A percentile compares a stretch with the other conserved stretches of the same genome.
phyloP scores from a whole-genome alignment of 2,797 vertebrate species.

The Alca torda region DNA sequence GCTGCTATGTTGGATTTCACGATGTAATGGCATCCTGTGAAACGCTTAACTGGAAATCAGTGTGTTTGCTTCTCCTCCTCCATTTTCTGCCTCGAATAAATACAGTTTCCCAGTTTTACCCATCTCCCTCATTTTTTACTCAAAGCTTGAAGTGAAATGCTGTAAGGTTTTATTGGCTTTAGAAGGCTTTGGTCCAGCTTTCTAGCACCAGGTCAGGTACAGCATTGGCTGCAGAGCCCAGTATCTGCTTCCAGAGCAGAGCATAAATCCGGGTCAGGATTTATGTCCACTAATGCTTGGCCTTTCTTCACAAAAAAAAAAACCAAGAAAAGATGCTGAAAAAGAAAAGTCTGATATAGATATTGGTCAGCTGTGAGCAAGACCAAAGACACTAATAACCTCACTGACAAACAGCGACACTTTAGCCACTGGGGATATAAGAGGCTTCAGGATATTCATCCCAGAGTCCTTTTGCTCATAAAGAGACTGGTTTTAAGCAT shows the following conservation, averaged over 20 bases:
- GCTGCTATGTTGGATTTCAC: background rate
- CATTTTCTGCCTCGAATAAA: background rate
- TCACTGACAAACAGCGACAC: background rate
- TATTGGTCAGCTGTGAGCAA: background rate
- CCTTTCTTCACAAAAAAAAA: background rate
- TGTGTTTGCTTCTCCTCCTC: background rate
- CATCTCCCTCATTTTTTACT: background rate
- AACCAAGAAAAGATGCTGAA: background rate
- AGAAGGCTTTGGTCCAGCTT: background rate
- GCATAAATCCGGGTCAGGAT: background rate
- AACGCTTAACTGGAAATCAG: slow-evolving; percentile 4
- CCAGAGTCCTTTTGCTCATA: background rate
- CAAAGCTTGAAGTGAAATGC: background rate
- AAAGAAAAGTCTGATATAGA: background rate
- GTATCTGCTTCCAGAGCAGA: background rate
- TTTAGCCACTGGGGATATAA: background rate
- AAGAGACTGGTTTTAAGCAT: background rate
- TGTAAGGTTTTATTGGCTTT: background rate
- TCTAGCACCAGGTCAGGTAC: background rate
- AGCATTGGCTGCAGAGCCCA: background rate
- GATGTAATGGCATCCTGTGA: background rate
- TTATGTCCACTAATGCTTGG: background rate
- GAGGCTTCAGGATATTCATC: background rate
- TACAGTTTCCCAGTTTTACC: background rate
- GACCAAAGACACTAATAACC: background rate